Percentiles rank a stretch among this genome's conserved stretches.
Evolutionary conservation across 2,888 invertebrate genomes (phyloP).

Genomic region (Acanthosepion pharaonis): DNA sequence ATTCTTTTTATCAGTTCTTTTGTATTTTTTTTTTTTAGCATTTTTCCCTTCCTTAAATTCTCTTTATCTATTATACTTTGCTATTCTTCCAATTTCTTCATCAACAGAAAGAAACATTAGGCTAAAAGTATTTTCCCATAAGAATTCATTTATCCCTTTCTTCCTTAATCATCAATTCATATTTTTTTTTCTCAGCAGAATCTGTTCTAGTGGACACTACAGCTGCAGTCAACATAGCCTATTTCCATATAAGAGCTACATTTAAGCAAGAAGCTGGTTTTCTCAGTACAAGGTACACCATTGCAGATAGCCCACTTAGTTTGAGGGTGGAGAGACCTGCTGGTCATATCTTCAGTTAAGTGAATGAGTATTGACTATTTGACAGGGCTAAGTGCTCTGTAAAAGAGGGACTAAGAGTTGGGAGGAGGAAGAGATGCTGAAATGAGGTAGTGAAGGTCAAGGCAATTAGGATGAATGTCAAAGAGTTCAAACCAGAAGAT

Average conservation of each 20-base stretch:
- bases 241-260: neutral
- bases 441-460: neutral
- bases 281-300: neutral
- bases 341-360: constrained; percentile 21
- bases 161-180: neutral
- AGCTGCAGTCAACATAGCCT: neutral
- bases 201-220: neutral
- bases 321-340: neutral
- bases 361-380: constrained; percentile 33
- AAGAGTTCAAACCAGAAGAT: neutral
- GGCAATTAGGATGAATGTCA: constrained; percentile 20
- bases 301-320: neutral
- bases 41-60: neutral
- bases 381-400: neutral
- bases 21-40: neutral
- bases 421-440: neutral
- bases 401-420: neutral
- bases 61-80: neutral
- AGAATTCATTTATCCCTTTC: neutral
- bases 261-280: neutral
- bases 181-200: neutral
- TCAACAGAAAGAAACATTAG: neutral
- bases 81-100: neutral
- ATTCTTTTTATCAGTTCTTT: neutral
- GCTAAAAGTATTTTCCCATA: neutral